A percentile compares a stretch with the other conserved stretches of the same genome.
Conservation (phyloP, 2,113 vertebrate species). For the Thamnophis sirtalis region DNA sequence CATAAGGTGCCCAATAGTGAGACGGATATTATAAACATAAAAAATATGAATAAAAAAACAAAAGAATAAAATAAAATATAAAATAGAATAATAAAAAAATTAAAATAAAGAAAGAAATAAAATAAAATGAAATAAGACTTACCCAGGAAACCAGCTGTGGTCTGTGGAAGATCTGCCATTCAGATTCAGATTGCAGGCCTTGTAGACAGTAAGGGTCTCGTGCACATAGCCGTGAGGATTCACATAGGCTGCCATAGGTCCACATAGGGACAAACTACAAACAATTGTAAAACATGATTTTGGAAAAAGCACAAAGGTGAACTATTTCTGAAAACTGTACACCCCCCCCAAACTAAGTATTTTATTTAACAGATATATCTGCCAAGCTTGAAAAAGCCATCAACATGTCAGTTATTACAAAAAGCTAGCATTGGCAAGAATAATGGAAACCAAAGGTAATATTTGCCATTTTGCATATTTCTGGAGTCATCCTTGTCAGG, state of each 20-base stretch:
- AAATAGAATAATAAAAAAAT: neutral
- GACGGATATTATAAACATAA: neutral
- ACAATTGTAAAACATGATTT: neutral
- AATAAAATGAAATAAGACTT: constrained; percentile 45
- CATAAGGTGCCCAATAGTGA: neutral
- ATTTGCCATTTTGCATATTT: neutral
- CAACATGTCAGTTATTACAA: neutral
- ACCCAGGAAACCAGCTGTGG: constrained; percentile 99
- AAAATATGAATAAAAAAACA: too few species aligned
- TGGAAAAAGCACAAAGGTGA: neutral
- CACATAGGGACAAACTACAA: constrained; percentile 86
- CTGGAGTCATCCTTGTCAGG: neutral
- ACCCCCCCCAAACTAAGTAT: neutral
- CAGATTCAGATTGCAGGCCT: constrained; percentile 88
- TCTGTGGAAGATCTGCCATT: constrained; percentile 87
- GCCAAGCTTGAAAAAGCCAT: neutral
- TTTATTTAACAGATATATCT: neutral
- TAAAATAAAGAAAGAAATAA: too few species aligned
- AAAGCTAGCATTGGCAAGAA: neutral
- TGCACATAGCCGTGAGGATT: constrained; percentile 96
- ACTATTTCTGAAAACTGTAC: neutral
- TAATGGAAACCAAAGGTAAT: neutral
- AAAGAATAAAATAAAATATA: too few species aligned
- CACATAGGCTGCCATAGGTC: constrained; percentile 97
- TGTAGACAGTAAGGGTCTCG: constrained; percentile 94